These are phyloP conservation scores for Gouania willdenowi DNA, from an alignment of 2,797 vertebrate species.

Conservation along the genomic window DNA sequence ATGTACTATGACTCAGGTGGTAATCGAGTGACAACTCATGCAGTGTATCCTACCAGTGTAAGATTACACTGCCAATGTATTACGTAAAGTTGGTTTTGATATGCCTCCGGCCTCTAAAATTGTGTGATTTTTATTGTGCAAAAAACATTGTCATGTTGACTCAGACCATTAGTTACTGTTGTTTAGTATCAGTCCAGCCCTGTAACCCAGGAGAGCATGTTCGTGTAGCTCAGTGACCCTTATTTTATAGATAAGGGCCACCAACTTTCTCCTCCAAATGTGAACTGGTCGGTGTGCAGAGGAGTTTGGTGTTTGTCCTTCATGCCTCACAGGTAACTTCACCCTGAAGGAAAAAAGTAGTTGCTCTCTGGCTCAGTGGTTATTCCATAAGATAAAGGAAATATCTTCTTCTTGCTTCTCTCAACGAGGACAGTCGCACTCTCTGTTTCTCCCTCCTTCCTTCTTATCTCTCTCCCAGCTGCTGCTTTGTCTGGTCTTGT, in stretches of 20 bases:
- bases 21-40: too few species aligned
- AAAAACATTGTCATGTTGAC: constrained; percentile 2
- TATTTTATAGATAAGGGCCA: constrained; percentile 32
- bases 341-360: constrained; percentile 64
- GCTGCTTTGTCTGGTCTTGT: too few species aligned
- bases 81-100: too few species aligned
- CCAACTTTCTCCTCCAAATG: constrained; percentile 41
- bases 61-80: too few species aligned
- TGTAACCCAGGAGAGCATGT: constrained; percentile 31
- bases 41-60: too few species aligned
- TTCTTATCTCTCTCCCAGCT: too few species aligned
- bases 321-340: constrained; percentile 65
- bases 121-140: background rate
- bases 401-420: too few species aligned
- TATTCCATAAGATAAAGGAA: too few species aligned
- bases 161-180: constrained; percentile 2
- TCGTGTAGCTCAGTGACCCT: constrained; percentile 35
- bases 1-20: too few species aligned
- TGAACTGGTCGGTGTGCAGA: constrained; percentile 21
- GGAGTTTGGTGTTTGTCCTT: constrained; percentile 58
- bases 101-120: too few species aligned
- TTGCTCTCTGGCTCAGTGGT: constrained; percentile 50
- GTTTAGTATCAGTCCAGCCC: constrained; percentile 12
- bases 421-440: too few species aligned
- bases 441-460: too few species aligned